phyloP scores from a whole-genome alignment of 2,888 invertebrate genomes.

The Ornithoptera priamus region DNA sequence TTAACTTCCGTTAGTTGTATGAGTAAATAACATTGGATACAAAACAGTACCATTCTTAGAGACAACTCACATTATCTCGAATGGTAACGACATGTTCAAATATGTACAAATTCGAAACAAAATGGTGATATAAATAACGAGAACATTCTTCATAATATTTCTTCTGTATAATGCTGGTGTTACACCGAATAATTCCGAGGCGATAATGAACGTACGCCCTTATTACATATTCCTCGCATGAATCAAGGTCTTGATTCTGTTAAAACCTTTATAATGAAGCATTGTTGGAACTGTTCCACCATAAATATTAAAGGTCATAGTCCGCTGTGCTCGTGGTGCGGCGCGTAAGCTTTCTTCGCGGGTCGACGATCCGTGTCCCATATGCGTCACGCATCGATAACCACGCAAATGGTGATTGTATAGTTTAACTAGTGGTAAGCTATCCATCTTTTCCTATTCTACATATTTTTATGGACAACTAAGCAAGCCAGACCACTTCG shows the following conservation, averaged over 20 bases:
- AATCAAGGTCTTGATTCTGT: conserved; percentile 28
- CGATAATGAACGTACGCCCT: conserved; percentile 25
- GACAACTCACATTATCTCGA: neutral
- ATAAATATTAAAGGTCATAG: conserved; percentile 43
- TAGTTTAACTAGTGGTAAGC: conserved; percentile 38
- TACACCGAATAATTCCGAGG: conserved; percentile 1
- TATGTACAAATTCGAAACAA: neutral
- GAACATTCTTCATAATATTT: neutral
- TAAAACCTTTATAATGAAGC: conserved; percentile 28
- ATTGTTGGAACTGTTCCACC: conserved; percentile 32
- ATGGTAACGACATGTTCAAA: neutral
- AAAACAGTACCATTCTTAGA: neutral
- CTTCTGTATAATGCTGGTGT: neutral
- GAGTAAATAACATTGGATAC: too few species aligned
- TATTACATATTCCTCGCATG: conserved; percentile 26
- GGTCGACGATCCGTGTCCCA: conserved; percentile 48
- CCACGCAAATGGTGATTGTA: conserved; percentile 53
- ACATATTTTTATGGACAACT: too few species aligned
- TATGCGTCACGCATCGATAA: conserved; percentile 57
- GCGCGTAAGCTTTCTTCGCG: conserved; percentile 37
- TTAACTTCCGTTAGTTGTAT: too few species aligned
- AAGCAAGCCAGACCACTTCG: too few species aligned
- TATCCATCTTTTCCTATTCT: neutral
- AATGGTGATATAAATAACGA: neutral
- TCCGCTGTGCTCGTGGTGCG: conserved; percentile 36